Evolutionary conservation across 2,888 invertebrate species (phyloP), one percentile per base, ranked within the genome.

Genomic region (Mythimna pallens): DNA sequence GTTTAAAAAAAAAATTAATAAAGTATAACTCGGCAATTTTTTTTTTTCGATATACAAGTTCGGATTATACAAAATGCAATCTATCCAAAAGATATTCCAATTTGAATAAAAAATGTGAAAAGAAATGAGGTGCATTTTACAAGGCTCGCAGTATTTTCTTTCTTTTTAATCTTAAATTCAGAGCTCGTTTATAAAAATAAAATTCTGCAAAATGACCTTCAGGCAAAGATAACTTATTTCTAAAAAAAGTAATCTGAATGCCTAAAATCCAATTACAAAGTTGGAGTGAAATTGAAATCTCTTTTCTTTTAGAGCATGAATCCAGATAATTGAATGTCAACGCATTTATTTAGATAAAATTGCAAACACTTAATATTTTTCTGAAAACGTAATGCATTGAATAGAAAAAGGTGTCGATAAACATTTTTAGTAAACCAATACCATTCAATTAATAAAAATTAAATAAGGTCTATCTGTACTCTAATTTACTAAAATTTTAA

Each of bases 281-380:
- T 75, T 80, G 47, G 43, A 80, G 69, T 80, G 58, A 83, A 80
- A 80, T 55, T 84, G 62, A 70, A 85, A 77, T 81, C 55, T 55
- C 55, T n/a, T 67, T 81, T 81, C 81, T 70, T 70, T 58, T 68
- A 65, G 7, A 58, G 30, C 75, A 70, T 65, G 57, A 61, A 65
- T 65, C 43, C 43, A 59, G 65, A 70, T 84, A 81, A 69, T 83
- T 63, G 63, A 57, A 80, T 75, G 75, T 50, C 83, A 65, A 14
- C 17, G 22, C 40, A 8, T 52, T 73, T 57, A 61, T 66, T 73
- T 59, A 22, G 25, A 47, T 62, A 5, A 10, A 36, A 62, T 52
- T 54, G n/a, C 4, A 79, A 79, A 64, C 47, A 36, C 0, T 36
- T n/a, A n/a, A 52, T 52, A n/a, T 52, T 8, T 52, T 52, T 52